phyloP scores from a whole-genome alignment of 2,888 invertebrate genomes.

The Phlogophora meticulosa region DNA sequence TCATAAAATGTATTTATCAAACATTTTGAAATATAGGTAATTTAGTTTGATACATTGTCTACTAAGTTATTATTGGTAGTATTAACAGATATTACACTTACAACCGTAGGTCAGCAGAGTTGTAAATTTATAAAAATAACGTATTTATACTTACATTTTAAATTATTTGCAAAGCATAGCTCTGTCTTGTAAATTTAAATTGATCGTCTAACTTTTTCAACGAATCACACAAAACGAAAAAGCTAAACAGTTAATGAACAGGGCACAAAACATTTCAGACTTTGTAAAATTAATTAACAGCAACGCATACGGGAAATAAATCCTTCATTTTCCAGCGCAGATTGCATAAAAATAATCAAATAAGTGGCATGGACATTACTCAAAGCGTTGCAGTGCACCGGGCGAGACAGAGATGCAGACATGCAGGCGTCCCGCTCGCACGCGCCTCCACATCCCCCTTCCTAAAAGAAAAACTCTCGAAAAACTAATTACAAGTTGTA shows the following conservation, averaged over 20 bases:
- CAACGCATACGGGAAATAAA: constrained; percentile 84
- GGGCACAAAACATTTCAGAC: constrained; percentile 68
- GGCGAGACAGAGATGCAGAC: constrained; percentile 71
- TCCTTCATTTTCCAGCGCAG: constrained; percentile 88
- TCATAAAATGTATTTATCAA: not conserved
- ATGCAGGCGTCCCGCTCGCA: constrained; percentile 73
- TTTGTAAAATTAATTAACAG: constrained; percentile 87
- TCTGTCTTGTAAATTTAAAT: constrained; percentile 7
- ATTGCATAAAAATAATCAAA: constrained; percentile 91
- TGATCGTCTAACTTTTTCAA: constrained; percentile 33
- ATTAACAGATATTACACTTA: not conserved
- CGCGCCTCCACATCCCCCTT: constrained; percentile 85
- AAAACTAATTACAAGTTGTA: constrained; percentile 92
- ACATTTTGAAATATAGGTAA: constrained; percentile 4
- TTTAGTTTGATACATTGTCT: not conserved
- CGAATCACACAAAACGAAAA: constrained; percentile 37
- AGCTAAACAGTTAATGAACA: constrained; percentile 44
- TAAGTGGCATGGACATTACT: constrained; percentile 90
- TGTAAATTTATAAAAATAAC: not conserved
- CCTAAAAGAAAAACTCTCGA: constrained; percentile 91
- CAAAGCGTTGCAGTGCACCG: constrained; percentile 84
- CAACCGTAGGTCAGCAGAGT: not conserved
- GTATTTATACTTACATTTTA: not conserved
- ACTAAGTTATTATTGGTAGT: too few relatives aligned
- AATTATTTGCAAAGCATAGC: not conserved